Evolutionary conservation across 2,888 invertebrate genomes (phyloP).

Genomic region (Dorcus hopei): DNA sequence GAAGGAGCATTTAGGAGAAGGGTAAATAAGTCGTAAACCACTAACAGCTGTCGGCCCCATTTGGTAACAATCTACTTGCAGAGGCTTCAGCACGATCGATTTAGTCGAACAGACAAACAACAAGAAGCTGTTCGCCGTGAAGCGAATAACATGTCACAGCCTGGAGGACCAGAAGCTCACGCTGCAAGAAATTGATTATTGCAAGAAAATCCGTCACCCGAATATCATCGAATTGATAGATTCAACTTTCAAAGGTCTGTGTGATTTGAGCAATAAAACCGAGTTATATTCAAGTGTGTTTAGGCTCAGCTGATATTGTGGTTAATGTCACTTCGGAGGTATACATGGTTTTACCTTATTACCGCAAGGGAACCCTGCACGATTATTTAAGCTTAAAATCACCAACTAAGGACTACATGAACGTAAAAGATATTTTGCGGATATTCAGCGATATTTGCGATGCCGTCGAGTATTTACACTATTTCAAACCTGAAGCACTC

Average conservation of each 20-base stretch:
- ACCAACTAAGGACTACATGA: slow-evolving; percentile 58
- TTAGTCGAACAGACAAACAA: slow-evolving; percentile 67
- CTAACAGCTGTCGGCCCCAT: slow-evolving; percentile 17
- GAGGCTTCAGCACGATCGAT: slow-evolving; percentile 79
- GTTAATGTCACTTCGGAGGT: slow-evolving; percentile 69
- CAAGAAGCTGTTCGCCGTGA: slow-evolving; percentile 69
- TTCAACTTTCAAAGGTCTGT: slow-evolving; percentile 57
- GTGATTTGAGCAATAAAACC: slow-evolving; percentile 11
- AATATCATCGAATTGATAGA: slow-evolving; percentile 73
- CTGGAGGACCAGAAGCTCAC: slow-evolving; percentile 72
- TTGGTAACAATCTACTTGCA: slow-evolving; percentile 41
- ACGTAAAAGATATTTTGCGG: slow-evolving; percentile 62
- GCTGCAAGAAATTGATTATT: slow-evolving; percentile 70
- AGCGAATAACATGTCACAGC: slow-evolving; percentile 77
- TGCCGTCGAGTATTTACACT: slow-evolving; percentile 72
- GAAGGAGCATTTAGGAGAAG: slow-evolving; percentile 70
- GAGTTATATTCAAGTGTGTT: neutral
- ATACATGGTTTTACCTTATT: slow-evolving; percentile 72
- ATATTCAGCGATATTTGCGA: slow-evolving; percentile 72
- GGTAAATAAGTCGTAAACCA: slow-evolving; percentile 51
- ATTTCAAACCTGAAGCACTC: slow-evolving; percentile 66
- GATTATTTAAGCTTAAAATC: slow-evolving; percentile 64
- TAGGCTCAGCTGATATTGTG: slow-evolving; percentile 61
- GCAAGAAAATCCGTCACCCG: slow-evolving; percentile 66
- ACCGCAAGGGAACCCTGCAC: slow-evolving; percentile 72